These are phyloP conservation scores for Ptyas mucosa DNA, from an alignment of 2,113 vertebrate genomes.

Conservation along the genomic window DNA sequence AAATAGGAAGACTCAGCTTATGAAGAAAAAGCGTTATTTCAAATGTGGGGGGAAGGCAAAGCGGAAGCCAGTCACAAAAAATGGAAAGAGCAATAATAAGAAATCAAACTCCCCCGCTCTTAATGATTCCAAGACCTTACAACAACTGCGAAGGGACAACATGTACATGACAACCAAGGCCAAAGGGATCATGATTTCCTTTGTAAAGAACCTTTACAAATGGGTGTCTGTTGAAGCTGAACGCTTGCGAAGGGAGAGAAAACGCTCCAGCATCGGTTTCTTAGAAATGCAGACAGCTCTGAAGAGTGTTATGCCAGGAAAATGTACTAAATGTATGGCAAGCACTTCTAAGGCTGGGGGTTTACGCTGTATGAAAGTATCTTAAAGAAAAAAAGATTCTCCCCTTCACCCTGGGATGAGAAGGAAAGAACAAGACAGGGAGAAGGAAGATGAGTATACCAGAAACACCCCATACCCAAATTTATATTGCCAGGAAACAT, in stretches of 20 bases:
- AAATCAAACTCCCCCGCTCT: neutral
- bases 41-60: neutral
- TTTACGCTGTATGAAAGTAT: neutral
- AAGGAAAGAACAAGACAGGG: neutral
- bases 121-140: neutral
- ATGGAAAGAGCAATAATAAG: neutral
- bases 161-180: slow-evolving; percentile 22
- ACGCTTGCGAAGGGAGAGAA: slow-evolving; percentile 5
- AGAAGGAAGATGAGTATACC: slow-evolving; percentile 6
- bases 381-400: neutral
- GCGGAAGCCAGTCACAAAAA: neutral
- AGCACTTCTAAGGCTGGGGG: neutral
- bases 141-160: neutral
- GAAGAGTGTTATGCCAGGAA: slow-evolving; percentile 2
- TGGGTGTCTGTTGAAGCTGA: slow-evolving; percentile 23
- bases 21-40: neutral
- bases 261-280: slow-evolving; percentile 7
- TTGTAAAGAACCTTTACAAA: slow-evolving; percentile 22
- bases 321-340: neutral
- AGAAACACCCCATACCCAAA: neutral
- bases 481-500: neutral
- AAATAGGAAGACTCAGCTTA: neutral
- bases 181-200: slow-evolving; percentile 12
- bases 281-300: slow-evolving; percentile 20
- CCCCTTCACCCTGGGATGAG: slow-evolving; percentile 18